Base-by-base conservation (phyloP, 1,140 invertebrate species). In the Drosophila nannoptera region DNA sequence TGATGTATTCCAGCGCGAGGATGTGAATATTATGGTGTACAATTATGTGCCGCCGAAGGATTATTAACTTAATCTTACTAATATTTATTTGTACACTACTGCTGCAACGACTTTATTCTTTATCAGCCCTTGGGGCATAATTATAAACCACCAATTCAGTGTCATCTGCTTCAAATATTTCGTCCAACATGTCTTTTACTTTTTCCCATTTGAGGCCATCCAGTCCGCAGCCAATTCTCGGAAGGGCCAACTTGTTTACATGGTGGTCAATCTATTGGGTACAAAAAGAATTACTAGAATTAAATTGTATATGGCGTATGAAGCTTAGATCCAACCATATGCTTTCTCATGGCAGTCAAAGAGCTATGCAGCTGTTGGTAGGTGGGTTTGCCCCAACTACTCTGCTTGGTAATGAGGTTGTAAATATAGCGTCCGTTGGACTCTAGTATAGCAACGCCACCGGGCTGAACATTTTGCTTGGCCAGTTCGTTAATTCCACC, bases 171-270 rank as follows among this genome's bases (percentile, higher is more conserved):
- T 69, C 12, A 73, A 93, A 93, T 4, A 92, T 72, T 67, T 91
- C 89, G 46, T 89, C 76, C 0, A 94, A 69, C 65, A 92, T 88
- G 11, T 87, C 69, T 65, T 90, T 90, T 0, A 94, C 92, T 65
- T 90, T 87, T 0, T 62, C 54, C 93, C 93, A 94, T 48, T 91
- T 81, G 3, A 94, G 80, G 7, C 90, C 76, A 73, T 94, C 93
- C 29, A 94, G 74, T 5, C 93, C 93, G 88, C 92, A 93, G 3
- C 93, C 93, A 61, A 94, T 92, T 68, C 87, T 82, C 2, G 93
- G 93, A 77, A 94, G 91, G 4, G 92, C 91, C 35, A 94, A 52
- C 53, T 91, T 90, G 4, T 52, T 87, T 0, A 92, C 90, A 64
- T 90, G 61, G 63, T 90, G 73, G 69, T 90, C 16, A 14, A 83